Conservation (phyloP, 2,797 vertebrate genomes). For the Cynodonichthys magdalenae region DNA sequence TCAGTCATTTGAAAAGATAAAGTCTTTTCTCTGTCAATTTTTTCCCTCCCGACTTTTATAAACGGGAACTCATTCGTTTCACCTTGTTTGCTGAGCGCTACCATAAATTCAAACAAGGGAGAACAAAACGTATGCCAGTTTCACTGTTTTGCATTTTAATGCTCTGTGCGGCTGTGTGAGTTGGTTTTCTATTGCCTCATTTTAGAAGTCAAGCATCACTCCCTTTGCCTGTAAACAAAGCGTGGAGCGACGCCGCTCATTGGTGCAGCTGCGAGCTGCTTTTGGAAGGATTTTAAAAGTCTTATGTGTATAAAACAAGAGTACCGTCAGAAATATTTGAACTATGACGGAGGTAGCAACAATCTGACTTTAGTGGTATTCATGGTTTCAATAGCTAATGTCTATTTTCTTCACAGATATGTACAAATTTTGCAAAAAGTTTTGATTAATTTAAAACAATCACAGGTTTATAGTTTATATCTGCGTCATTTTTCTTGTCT, state of each 20-base stretch:
- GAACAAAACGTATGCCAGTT: constrained; percentile 40
- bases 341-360: background rate
- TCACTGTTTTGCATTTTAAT: constrained; percentile 60
- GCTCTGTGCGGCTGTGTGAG: constrained; percentile 40
- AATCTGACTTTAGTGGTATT: background rate
- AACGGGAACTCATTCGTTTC: constrained; percentile 56
- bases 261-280: constrained; percentile 27
- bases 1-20: constrained; percentile 75
- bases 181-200: constrained; percentile 59
- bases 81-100: constrained; percentile 63
- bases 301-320: background rate
- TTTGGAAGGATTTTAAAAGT: constrained; percentile 9
- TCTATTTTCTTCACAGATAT: background rate
- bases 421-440: background rate
- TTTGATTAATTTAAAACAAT: no score
- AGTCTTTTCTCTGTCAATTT: constrained; percentile 51
- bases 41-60: constrained; percentile 10
- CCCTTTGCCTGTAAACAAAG: constrained; percentile 56
- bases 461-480: background rate
- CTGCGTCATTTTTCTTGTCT: background rate
- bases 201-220: constrained; percentile 41
- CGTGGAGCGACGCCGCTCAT: constrained; percentile 18
- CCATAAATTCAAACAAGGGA: constrained; percentile 58
- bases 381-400: background rate
- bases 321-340: background rate